phyloP scores from a whole-genome alignment of 2,797 vertebrate genomes.

The Gallinago stenura region DNA sequence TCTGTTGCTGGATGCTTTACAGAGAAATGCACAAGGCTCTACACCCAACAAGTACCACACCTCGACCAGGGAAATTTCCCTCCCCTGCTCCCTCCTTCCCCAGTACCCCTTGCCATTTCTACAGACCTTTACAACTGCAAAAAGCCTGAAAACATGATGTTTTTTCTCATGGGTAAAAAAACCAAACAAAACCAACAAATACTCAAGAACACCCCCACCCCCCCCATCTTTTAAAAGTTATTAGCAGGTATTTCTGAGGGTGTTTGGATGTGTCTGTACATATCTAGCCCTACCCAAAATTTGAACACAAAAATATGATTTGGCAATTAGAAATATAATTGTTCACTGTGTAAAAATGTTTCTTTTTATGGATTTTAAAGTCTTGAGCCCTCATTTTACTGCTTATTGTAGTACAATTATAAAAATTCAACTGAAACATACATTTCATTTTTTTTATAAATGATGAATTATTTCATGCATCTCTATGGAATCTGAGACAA shows the following conservation, averaged over 20 bases:
- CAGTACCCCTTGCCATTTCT: neutral
- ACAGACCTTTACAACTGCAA: neutral
- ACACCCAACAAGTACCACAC: neutral
- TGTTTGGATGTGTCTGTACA: neutral
- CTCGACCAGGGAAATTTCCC: neutral
- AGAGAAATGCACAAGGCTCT: neutral
- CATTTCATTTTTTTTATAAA: neutral
- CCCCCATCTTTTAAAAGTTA: neutral
- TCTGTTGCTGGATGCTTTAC: neutral
- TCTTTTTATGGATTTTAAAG: neutral
- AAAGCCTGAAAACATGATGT: neutral
- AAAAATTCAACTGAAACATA: neutral
- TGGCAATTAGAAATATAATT: neutral
- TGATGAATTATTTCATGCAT: neutral
- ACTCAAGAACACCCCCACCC: neutral
- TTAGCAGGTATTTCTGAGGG: neutral
- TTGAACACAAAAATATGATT: neutral
- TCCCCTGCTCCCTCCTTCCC: fast-evolving
- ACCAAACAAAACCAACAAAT: neutral
- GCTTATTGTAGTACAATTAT: neutral
- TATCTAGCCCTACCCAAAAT: neutral
- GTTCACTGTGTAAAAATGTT: neutral
- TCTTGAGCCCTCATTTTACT: neutral
- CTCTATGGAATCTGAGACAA: neutral
- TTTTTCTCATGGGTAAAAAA: neutral